A percentile compares a stretch with the other conserved stretches of the same genome.
These are phyloP conservation scores for Nomada ruficornis DNA, from an alignment of 2,888 invertebrate species.

Conservation along the genomic window DNA sequence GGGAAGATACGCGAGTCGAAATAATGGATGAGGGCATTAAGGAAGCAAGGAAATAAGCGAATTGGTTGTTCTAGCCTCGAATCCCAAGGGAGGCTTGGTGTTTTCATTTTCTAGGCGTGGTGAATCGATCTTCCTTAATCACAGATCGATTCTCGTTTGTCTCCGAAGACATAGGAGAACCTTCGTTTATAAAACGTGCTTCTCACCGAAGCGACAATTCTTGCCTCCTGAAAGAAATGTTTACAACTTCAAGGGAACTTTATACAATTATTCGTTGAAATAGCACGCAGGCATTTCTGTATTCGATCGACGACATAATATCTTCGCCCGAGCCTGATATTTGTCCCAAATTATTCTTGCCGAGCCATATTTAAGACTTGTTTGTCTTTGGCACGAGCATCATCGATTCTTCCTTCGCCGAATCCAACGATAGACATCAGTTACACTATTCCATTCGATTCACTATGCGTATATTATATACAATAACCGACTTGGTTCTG, in stretches of 20 bases:
- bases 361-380: neutral
- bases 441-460: neutral
- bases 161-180: neutral
- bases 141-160: slow-evolving; percentile 20
- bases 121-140: slow-evolving; percentile 21
- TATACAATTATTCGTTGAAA: too few relatives aligned
- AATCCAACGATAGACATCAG: neutral
- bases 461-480: neutral
- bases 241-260: too few relatives aligned
- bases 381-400: slow-evolving; percentile 28
- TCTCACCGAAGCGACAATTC: neutral
- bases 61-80: slow-evolving; percentile 4
- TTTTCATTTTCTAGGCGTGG: slow-evolving; percentile 9
- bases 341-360: too few relatives aligned
- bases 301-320: too few relatives aligned
- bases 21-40: slow-evolving; percentile 39
- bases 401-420: neutral
- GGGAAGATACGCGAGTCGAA: slow-evolving; percentile 2
- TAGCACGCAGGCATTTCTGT: too few relatives aligned
- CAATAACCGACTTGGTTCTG: neutral
- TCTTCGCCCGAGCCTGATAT: too few relatives aligned
- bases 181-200: slow-evolving; percentile 2
- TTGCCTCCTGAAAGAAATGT: neutral
- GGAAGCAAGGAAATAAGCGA: slow-evolving; percentile 31
- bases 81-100: slow-evolving; percentile 6